phyloP scores from a whole-genome alignment of 92 coral and sea anemone species.

The Porites rus region DNA sequence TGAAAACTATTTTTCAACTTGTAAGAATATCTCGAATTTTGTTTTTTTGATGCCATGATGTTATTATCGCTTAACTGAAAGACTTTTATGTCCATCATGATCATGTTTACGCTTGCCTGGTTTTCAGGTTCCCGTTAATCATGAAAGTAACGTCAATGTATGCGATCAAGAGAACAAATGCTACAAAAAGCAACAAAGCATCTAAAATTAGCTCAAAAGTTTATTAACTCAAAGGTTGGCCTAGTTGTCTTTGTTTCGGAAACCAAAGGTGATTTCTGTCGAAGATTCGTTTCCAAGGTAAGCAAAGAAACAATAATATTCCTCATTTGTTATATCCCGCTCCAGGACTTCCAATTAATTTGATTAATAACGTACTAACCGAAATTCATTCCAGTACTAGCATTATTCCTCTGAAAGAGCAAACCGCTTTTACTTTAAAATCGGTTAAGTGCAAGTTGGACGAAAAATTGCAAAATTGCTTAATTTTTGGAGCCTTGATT shows the following conservation, averaged over 20 bases:
- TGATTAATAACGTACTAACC: neutral
- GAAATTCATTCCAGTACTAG: neutral
- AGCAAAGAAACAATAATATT: neutral
- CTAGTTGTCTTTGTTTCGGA: neutral
- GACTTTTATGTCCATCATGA: neutral
- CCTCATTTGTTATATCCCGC: neutral
- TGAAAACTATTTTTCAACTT: too few relatives aligned
- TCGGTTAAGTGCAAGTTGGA: neutral
- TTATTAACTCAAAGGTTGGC: neutral
- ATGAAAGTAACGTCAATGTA: neutral
- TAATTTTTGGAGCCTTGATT: too few relatives aligned
- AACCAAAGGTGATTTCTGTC: neutral
- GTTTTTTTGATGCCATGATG: neutral
- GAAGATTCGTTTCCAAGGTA: constrained; percentile 26
- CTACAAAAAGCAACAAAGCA: neutral
- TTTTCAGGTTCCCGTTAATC: constrained; percentile 23
- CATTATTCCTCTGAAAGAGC: neutral
- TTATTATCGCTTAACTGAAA: neutral
- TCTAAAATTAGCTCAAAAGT: neutral
- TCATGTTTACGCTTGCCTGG: constrained; percentile 4
- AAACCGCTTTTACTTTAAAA: too few relatives aligned
- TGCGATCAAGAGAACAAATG: neutral
- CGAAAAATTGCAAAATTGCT: too few relatives aligned
- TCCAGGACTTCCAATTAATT: neutral
- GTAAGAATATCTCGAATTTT: neutral